phyloP scores from a whole-genome alignment of 2,888 invertebrate genomes.

The Drosophila dives region DNA sequence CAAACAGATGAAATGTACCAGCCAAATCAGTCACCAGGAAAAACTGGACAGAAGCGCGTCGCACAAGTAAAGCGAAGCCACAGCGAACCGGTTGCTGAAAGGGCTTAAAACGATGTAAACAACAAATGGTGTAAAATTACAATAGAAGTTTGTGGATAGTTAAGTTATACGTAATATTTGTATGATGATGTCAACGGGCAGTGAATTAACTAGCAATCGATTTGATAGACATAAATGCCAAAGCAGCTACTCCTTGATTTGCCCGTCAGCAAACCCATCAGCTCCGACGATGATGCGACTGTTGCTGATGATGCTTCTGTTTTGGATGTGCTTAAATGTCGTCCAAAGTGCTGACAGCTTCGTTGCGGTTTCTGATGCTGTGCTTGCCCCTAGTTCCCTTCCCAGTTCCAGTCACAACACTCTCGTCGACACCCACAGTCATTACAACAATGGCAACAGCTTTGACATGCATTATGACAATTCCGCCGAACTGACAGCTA shows the following conservation, averaged over 20 bases:
- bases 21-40: constrained; percentile 53
- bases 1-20: constrained; percentile 57
- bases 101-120: constrained; percentile 31
- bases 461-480: constrained; percentile 49
- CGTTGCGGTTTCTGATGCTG: constrained; percentile 24
- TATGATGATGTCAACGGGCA: constrained; percentile 21
- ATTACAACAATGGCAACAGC: constrained; percentile 23
- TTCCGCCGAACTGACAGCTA: constrained; percentile 33
- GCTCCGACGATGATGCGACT: constrained; percentile 26
- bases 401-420: constrained; percentile 8
- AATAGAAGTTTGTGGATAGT: constrained; percentile 1
- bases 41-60: constrained; percentile 50
- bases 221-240: not conserved
- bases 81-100: constrained; percentile 11
- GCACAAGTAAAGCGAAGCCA: constrained; percentile 26
- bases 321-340: constrained; percentile 43
- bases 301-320: constrained; percentile 37
- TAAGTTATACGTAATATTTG: constrained; percentile 1
- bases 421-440: constrained; percentile 13
- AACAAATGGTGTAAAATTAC: constrained; percentile 1
- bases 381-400: constrained; percentile 10
- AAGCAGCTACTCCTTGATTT: constrained; percentile 6
- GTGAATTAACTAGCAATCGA: constrained; percentile 43
- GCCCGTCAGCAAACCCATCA: constrained; percentile 30
- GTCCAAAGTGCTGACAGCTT: constrained; percentile 47